Evolutionary conservation across 2,888 invertebrate species (phyloP).

Genomic region (Epirrhoe alternata): DNA sequence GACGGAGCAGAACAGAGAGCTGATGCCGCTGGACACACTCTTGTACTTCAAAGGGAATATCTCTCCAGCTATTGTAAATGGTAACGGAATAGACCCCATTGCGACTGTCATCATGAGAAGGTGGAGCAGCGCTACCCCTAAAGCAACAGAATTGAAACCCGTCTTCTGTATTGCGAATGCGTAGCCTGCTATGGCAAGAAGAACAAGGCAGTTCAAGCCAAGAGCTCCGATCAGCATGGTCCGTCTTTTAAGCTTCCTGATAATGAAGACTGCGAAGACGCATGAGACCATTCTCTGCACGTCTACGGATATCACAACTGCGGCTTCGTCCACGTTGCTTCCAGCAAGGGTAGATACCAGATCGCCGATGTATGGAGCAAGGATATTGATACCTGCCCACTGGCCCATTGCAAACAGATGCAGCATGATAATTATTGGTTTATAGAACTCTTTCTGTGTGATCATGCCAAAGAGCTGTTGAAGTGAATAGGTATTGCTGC

Average conservation of each 20-base stretch:
- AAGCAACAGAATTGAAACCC: constrained; percentile 54
- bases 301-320: constrained; percentile 87
- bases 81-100: constrained; percentile 86
- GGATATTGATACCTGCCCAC: constrained; percentile 87
- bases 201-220: constrained; percentile 57
- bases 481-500: constrained; percentile 41
- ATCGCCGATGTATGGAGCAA: constrained; percentile 87
- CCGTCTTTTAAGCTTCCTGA: constrained; percentile 80
- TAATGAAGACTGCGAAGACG: constrained; percentile 82
- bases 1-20: constrained; percentile 50
- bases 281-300: constrained; percentile 85
- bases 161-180: constrained; percentile 56
- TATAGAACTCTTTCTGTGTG: constrained; percentile 79
- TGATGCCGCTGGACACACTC: constrained; percentile 82
- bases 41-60: constrained; percentile 86
- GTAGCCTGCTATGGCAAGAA: constrained; percentile 60
- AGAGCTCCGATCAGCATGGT: constrained; percentile 64
- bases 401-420: constrained; percentile 86
- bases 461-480: constrained; percentile 2
- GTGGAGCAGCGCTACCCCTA: constrained; percentile 63
- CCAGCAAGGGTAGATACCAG: constrained; percentile 84
- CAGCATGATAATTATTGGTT: constrained; percentile 84
- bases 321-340: constrained; percentile 81
- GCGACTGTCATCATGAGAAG: constrained; percentile 82
- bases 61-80: constrained; percentile 89